Evolutionary conservation across 2,797 vertebrate genomes (phyloP), one percentile per base, ranked within the genome.

Genomic region (Silurus aristotelis): DNA sequence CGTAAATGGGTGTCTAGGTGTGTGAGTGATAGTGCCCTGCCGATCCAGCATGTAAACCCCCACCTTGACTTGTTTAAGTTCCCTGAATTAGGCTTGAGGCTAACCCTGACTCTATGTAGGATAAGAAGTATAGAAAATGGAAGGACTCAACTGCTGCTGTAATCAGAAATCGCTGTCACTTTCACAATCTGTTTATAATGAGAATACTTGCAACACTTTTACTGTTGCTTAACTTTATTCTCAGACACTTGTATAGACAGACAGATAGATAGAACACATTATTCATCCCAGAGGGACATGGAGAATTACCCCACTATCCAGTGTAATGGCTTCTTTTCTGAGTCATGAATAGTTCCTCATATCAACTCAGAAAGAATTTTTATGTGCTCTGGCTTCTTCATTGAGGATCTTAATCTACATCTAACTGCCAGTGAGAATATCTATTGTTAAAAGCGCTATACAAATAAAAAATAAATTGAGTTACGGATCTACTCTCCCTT

Each of bases 401-500:
- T 75, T 55, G 3, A 2, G 6, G 15, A 52, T 55, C 22, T n/a
- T 22, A 70, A 70, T 17, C 68, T 5, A 43, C 9, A n/a, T 48
- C 43, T 9, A 58, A 10, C 38, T n/a, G 20, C 25, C 15, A 19
- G 25, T 19, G 55, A 58, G 25, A 76, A 58, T 31, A 10, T 25
- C 25, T 20, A 31, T 31, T 75, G 3, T 10, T 71, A n/a, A 76
- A 78, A 15, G 10, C 1, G 77, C 31, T 46, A 12, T 15, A 63
- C 7, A 79, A 63, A 46, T 79, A n/a, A 6, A 63, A 63, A 79
- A 38, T 17, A 20, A 79, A n/a, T n/a, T 14, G 6, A 43, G 6
- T 25, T 76, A 63, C 38, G 56, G 84, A 83, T 78, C 78, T 52
- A n/a, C 20, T 52, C 78, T 56, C 22, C 56, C 2, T 81, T 64